Conservation (phyloP, 2,888 invertebrate species). For the Orthosia incerta region DNA sequence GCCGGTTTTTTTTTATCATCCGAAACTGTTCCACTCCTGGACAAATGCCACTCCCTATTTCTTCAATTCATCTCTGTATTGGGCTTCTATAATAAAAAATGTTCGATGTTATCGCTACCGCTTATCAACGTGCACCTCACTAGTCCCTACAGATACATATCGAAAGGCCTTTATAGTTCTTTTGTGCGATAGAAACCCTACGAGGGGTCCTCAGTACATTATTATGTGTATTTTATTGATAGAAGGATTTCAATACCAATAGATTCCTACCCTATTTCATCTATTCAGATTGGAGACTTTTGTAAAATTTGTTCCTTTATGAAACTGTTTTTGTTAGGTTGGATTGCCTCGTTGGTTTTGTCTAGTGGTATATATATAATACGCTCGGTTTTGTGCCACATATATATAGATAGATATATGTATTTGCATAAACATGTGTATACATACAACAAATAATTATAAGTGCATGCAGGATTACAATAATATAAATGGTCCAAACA, state of each 20-base stretch:
- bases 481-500: too few relatives aligned
- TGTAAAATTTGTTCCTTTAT: conserved; percentile 34
- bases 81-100: too few relatives aligned
- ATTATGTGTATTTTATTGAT: conserved; percentile 70
- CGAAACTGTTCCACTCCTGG: too few relatives aligned
- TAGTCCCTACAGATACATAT: conserved; percentile 65
- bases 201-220: conserved; percentile 56
- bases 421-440: too few relatives aligned
- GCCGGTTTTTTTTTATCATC: too few relatives aligned
- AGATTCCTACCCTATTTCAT: conserved; percentile 53
- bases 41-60: too few relatives aligned
- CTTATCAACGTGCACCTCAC: conserved; percentile 19
- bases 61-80: too few relatives aligned
- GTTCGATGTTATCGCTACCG: conserved; percentile 27
- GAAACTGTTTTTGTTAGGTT: neutral
- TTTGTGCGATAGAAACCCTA: conserved; percentile 68
- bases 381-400: neutral
- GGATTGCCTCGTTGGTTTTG: neutral
- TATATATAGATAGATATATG: too few relatives aligned
- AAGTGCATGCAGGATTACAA: too few relatives aligned
- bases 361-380: neutral
- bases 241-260: conserved; percentile 60
- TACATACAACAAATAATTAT: too few relatives aligned
- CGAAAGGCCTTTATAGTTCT: conserved; percentile 65
- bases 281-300: conserved; percentile 49